Evolutionary conservation across 2,797 vertebrate species (phyloP).

Genomic region (Microctenopoma steveboyesi): DNA sequence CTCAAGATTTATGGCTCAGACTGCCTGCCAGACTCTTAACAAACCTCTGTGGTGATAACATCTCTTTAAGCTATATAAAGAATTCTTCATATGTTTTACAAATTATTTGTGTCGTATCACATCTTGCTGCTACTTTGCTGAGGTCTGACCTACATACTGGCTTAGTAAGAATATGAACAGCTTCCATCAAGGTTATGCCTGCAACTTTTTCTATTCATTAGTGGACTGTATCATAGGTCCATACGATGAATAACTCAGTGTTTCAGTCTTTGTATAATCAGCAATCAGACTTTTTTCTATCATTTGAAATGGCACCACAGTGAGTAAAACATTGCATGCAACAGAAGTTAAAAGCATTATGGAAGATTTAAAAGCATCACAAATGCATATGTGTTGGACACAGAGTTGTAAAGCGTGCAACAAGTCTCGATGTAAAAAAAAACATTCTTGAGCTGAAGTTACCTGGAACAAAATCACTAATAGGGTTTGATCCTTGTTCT

Average conservation of each 20-base stretch:
- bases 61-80: constrained; percentile 49
- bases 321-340: constrained; percentile 27
- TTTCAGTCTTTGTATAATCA: constrained; percentile 59
- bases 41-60: constrained; percentile 40
- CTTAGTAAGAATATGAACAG: constrained; percentile 51
- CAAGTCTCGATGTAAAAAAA: constrained; percentile 31
- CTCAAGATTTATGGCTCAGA: constrained; percentile 36
- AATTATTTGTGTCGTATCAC: constrained; percentile 56
- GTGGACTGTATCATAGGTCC: constrained; percentile 35
- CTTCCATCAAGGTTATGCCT: constrained; percentile 63
- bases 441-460: constrained; percentile 60
- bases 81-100: constrained; percentile 53
- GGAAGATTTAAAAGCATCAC: constrained; percentile 53
- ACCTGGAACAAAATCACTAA: constrained; percentile 66
- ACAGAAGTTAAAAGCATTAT: constrained; percentile 62
- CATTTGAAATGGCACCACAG: constrained; percentile 48
- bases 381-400: constrained; percentile 31
- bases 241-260: constrained; percentile 37
- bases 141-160: constrained; percentile 68
- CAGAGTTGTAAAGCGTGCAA: constrained; percentile 49
- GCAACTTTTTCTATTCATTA: constrained; percentile 52
- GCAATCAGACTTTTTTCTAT: constrained; percentile 39
- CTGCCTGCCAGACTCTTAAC: constrained; percentile 35
- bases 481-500: constrained; percentile 60
- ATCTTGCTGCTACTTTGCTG: constrained; percentile 48